Percentiles rank a stretch among this genome's conserved stretches.
phyloP scores from a whole-genome alignment of 2,888 invertebrate genomes.

The Clusia tigrina region DNA sequence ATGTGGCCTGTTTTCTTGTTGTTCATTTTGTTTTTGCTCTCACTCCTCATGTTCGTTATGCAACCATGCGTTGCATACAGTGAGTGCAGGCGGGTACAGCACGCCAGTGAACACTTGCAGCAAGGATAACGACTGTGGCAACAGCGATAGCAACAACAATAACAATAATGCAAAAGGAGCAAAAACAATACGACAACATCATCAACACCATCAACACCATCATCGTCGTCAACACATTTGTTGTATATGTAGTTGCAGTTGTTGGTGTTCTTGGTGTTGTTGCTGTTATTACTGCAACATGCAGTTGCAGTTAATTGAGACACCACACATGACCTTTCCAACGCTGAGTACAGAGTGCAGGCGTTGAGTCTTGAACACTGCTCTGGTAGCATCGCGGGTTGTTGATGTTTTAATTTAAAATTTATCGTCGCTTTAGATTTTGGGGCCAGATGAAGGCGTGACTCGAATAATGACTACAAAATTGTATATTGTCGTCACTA shows the following conservation, averaged over 20 bases:
- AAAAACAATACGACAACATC: slow-evolving; percentile 35
- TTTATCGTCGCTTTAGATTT: not conserved
- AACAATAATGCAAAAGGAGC: not conserved
- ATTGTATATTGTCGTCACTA: no score
- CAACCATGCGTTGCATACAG: slow-evolving; percentile 1
- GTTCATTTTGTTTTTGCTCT: not conserved
- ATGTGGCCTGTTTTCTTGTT: slow-evolving; percentile 24
- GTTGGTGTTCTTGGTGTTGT: slow-evolving; percentile 6
- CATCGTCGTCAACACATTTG: not conserved
- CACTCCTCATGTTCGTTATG: not conserved
- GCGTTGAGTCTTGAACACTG: not conserved
- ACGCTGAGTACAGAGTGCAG: not conserved
- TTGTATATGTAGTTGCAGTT: slow-evolving; percentile 6
- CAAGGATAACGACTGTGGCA: slow-evolving; percentile 12
- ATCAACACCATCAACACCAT: slow-evolving; percentile 24
- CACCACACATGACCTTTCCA: not conserved
- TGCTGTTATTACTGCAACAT: slow-evolving; percentile 15
- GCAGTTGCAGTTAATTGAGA: slow-evolving; percentile 21
- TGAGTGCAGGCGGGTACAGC: no score
- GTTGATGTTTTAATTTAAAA: not conserved
- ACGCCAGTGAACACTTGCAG: no score
- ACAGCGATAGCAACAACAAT: slow-evolving; percentile 28
- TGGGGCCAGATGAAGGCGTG: no score
- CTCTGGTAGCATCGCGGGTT: not conserved
- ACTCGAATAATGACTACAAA: no score